Percentiles rank a stretch among this genome's conserved stretches.
Conservation (phyloP, 1,140 invertebrate genomes). For the Trinorchestia longiramus region DNA sequence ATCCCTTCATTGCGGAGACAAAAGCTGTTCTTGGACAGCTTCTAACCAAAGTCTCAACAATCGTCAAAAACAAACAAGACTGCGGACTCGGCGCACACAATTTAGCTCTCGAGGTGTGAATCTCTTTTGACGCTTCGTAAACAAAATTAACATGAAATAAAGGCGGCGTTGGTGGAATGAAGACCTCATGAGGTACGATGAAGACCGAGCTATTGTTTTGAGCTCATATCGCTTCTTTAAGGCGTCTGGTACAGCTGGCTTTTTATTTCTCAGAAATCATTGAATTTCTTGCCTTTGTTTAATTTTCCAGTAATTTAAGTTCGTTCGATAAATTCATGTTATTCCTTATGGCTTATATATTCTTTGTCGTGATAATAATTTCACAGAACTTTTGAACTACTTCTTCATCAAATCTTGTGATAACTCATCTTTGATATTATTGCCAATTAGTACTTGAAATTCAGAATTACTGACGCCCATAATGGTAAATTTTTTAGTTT, state of each 20-base stretch:
- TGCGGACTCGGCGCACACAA: slow-evolving; percentile 44
- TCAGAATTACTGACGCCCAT: too few species aligned
- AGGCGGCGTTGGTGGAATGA: not conserved
- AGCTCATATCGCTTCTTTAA: not conserved
- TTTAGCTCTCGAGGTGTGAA: slow-evolving; percentile 6
- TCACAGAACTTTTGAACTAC: too few species aligned
- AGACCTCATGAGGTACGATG: not conserved
- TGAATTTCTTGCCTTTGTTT: not conserved
- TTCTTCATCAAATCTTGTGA: too few species aligned
- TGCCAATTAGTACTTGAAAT: too few species aligned
- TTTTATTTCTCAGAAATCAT: not conserved
- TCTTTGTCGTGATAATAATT: too few species aligned
- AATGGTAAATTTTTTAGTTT: too few species aligned
- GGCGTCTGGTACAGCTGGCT: not conserved
- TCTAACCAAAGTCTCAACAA: slow-evolving; percentile 22
- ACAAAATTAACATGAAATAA: slow-evolving; percentile 52
- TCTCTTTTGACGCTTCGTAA: slow-evolving; percentile 48
- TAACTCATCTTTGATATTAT: too few species aligned
- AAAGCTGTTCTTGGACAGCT: not conserved
- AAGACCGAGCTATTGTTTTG: not conserved
- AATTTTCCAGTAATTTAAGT: not conserved
- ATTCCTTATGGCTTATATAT: too few species aligned
- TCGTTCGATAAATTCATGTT: too few species aligned
- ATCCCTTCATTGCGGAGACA: slow-evolving; percentile 2
- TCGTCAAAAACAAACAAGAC: slow-evolving; percentile 45